Evolutionary conservation across 2,113 vertebrate species (phyloP), one percentile per base, ranked within the genome.

Genomic region (Callipepla squamata): DNA sequence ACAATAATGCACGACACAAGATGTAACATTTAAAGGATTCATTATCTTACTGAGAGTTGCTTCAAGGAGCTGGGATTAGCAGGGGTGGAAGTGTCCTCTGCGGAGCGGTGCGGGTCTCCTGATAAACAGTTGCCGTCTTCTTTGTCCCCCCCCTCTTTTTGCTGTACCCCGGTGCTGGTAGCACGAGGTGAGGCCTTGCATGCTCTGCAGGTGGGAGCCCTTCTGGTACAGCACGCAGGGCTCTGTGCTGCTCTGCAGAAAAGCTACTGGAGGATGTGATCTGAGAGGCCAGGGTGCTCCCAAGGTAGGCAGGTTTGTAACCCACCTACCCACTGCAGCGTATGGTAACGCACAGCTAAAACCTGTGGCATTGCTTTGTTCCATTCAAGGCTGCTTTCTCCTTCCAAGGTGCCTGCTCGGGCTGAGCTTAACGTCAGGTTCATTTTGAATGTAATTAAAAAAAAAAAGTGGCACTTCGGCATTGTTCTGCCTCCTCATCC

Each of bases 1-100:
- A 97, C 98, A 98, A 97, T 98, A 98, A 98, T 97, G 98, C 98
- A 97, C 96, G 97, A 98, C 98, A 98, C 98, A 98, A 99, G 98
- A 98, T 99, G 98, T 98, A 98, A 98, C 98, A 98, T 98, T 98
- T 99, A 98, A 99, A 98, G 98, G 97, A 97, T 98, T 99, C 98
- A 98, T 99, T 99, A 98, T 98, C 98, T 98, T 97, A 97, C 97
- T 97, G 98, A 98, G 98, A 98, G 98, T 98, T 97, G 98, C 98
- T 98, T 98, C 96, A 97, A 97, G 97, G 96, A 97, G 96, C 97
- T 79, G 89, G 97, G 96, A 97, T 98, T 97, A 97, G 91, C 94
- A 87, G 90, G 91, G 95, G 86, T 97, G 92, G 67, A 96, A 96
- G 84, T 91, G 92, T 98, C 97, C 94, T 97, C 93, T 3, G 1